These are phyloP conservation scores for Orius laevigatus DNA, from an alignment of 1,140 invertebrate genomes.

Conservation along the genomic window DNA sequence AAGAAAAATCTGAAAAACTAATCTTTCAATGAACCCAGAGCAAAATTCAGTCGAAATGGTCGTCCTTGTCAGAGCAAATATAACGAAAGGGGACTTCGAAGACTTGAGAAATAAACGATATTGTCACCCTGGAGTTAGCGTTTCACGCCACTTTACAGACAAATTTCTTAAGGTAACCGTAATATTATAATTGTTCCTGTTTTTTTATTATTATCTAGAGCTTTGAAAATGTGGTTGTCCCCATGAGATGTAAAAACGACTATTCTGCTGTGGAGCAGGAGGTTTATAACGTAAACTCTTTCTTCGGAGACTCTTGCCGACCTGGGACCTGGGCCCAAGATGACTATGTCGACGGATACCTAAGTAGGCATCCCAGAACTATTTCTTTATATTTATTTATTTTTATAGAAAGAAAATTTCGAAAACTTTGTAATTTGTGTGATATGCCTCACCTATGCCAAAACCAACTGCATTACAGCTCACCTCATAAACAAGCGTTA, in stretches of 20 bases:
- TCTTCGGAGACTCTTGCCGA: conserved; percentile 2
- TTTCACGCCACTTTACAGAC: not conserved
- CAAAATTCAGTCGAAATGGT: conserved; percentile 2
- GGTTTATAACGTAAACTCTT: not conserved
- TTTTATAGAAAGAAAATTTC: not conserved
- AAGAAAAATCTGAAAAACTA: no score
- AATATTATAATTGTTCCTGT: not conserved
- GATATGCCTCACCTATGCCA: not conserved
- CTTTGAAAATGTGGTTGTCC: not conserved
- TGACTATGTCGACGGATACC: not conserved
- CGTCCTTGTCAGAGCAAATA: not conserved
- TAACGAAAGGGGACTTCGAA: not conserved
- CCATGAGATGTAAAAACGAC: not conserved
- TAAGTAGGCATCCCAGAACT: not conserved
- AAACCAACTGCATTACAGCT: not conserved
- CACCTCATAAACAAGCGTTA: not conserved
- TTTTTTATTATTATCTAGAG: conserved; percentile 1
- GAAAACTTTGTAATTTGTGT: conserved; percentile 4
- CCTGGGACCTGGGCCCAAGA: conserved; percentile 1
- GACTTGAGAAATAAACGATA: conserved; percentile 4
- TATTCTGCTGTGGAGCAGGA: conserved; percentile 3
- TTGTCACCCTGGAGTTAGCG: conserved; percentile 8
- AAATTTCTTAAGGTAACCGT: not conserved
- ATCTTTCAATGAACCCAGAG: not conserved
- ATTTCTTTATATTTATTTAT: not conserved